These are phyloP conservation scores for Rhabdomys dilectus DNA, from an alignment of 2,113 vertebrate species.

Conservation along the genomic window DNA sequence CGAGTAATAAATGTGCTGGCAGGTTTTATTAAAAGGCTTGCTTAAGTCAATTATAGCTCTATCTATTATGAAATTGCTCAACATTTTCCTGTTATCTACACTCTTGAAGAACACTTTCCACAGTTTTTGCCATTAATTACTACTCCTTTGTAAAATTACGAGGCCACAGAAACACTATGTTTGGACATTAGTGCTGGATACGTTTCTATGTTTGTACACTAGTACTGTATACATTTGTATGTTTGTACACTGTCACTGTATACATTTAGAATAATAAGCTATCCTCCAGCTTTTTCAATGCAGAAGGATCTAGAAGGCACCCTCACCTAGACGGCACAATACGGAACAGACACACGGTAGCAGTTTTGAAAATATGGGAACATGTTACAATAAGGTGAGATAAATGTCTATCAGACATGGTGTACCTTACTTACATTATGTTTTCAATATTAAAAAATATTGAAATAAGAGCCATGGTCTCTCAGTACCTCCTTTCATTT, in stretches of 20 bases:
- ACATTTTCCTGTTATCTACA: neutral
- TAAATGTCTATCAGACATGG: neutral
- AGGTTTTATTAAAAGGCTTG: constrained; percentile 46
- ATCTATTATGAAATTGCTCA: neutral
- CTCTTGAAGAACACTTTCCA: neutral
- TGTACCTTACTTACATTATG: neutral
- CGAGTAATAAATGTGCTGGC: constrained; percentile 16
- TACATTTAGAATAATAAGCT: neutral
- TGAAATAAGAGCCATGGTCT: neutral
- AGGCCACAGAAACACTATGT: neutral
- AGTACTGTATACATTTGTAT: too few species aligned
- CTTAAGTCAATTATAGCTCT: constrained; percentile 30
- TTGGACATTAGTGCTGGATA: neutral
- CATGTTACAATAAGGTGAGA: neutral
- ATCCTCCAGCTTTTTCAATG: neutral
- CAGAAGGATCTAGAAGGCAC: neutral
- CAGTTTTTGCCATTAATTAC: neutral
- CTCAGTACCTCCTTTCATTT: neutral
- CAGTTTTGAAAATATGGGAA: neutral
- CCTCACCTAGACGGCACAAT: neutral
- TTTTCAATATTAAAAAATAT: neutral
- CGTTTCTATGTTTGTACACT: too few species aligned
- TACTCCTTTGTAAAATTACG: neutral
- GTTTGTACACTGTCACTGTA: neutral
- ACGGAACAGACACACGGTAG: neutral